Conservation (phyloP, 2,888 invertebrate genomes). For the Tiphia femorata region DNA sequence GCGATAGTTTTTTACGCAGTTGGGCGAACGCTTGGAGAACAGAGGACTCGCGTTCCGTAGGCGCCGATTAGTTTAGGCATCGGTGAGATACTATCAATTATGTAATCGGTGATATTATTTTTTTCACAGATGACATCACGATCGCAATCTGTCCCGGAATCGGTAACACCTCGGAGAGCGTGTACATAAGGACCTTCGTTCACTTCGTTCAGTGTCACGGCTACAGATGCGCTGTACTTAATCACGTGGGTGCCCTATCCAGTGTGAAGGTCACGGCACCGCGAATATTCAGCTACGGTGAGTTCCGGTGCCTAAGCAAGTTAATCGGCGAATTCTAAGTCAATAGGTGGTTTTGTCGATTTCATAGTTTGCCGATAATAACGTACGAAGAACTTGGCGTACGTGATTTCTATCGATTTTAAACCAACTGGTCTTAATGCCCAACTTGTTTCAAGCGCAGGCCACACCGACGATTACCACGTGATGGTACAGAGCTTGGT, state of each 20-base stretch:
- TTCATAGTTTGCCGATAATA: too few species aligned
- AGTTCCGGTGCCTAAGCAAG: constrained; percentile 61
- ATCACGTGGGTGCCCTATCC: constrained; percentile 91
- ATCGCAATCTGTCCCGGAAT: constrained; percentile 93
- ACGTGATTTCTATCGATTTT: background rate
- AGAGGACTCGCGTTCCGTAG: background rate
- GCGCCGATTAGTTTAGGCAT: background rate
- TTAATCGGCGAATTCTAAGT: too few species aligned
- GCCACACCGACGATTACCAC: constrained; percentile 89
- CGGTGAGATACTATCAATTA: background rate
- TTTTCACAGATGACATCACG: constrained; percentile 83
- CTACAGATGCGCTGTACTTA: constrained; percentile 91
- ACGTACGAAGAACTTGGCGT: background rate
- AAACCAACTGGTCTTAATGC: background rate
- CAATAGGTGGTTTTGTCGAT: too few species aligned
- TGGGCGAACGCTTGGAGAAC: background rate
- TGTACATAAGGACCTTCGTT: constrained; percentile 93
- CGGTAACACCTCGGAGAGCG: constrained; percentile 94
- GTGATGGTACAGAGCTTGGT: constrained; percentile 84
- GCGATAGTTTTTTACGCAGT: too few species aligned
- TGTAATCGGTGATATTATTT: too few species aligned
- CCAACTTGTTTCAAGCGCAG: constrained; percentile 69
- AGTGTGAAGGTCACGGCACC: constrained; percentile 89
- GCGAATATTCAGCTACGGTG: constrained; percentile 94
- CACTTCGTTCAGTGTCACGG: constrained; percentile 93